A percentile compares a stretch with the other conserved stretches of the same genome.
Conservation (phyloP, 2,797 vertebrate genomes). For the Nyctibius grandis region DNA sequence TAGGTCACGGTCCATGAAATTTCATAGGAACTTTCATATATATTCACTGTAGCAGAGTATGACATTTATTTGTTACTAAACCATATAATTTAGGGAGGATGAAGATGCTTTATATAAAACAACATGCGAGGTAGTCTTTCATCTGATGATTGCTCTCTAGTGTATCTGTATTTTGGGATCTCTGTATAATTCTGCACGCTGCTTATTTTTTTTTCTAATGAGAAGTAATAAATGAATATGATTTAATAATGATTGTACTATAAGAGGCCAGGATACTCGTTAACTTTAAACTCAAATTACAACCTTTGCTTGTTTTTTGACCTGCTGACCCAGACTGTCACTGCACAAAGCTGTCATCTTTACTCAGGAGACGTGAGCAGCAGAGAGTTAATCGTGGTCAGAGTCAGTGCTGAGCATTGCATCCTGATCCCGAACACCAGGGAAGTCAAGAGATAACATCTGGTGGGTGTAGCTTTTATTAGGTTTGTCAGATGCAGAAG, state of each 20-base stretch:
- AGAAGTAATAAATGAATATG: neutral
- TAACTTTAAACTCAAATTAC: neutral
- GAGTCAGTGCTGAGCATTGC: neutral
- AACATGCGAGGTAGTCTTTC: neutral
- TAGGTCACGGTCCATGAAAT: slow-evolving; percentile 34
- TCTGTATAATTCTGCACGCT: neutral
- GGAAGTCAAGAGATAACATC: neutral
- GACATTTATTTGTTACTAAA: slow-evolving; percentile 43
- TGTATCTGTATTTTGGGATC: neutral
- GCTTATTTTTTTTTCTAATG: neutral
- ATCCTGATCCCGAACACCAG: neutral
- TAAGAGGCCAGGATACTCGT: neutral
- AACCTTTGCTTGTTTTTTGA: neutral
- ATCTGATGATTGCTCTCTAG: neutral
- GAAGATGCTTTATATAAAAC: neutral
- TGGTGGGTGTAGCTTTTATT: neutral
- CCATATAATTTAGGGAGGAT: slow-evolving; percentile 16
- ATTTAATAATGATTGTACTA: neutral
- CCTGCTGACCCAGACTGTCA: neutral
- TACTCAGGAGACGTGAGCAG: neutral
- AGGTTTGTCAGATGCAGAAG: neutral
- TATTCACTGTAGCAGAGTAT: neutral
- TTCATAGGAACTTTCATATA: slow-evolving; percentile 11
- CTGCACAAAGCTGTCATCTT: neutral
- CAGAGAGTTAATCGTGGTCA: neutral